These are phyloP conservation scores for Phyllostomus discolor DNA, from an alignment of 2,113 vertebrate species.

Conservation along the genomic window DNA sequence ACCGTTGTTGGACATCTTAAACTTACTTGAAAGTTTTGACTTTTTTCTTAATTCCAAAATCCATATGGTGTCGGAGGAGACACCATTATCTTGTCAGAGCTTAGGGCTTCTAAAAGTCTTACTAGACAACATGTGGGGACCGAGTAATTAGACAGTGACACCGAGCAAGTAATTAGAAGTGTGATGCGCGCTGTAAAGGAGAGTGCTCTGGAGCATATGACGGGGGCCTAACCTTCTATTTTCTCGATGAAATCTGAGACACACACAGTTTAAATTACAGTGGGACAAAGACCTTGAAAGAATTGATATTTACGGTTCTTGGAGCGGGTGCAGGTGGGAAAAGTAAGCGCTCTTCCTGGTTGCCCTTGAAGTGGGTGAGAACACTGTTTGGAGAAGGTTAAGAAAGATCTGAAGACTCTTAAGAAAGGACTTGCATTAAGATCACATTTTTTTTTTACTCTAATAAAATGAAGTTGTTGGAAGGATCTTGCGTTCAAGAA, in stretches of 20 bases:
- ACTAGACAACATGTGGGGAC: slow-evolving; percentile 68
- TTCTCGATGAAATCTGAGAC: slow-evolving; percentile 5
- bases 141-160: slow-evolving; percentile 70
- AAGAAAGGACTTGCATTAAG: not conserved
- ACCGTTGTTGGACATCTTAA: slow-evolving; percentile 5
- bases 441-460: not conserved
- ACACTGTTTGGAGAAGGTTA: not conserved
- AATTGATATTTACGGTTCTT: not conserved
- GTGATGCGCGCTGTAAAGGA: slow-evolving; percentile 51
- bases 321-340: too few species aligned
- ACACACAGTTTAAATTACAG: not conserved
- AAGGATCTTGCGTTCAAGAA: not conserved
- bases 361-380: not conserved
- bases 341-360: not conserved
- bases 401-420: not conserved
- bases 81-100: slow-evolving; percentile 69
- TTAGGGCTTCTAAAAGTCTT: slow-evolving; percentile 66
- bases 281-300: not conserved
- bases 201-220: slow-evolving; percentile 44
- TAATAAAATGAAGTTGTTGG: not conserved
- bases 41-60: slow-evolving; percentile 47
- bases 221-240: not conserved
- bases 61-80: slow-evolving; percentile 61
- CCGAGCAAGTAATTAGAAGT: slow-evolving; percentile 69
- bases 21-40: slow-evolving; percentile 37